phyloP scores from a whole-genome alignment of 2,113 vertebrate genomes.

The Eublepharis macularius region DNA sequence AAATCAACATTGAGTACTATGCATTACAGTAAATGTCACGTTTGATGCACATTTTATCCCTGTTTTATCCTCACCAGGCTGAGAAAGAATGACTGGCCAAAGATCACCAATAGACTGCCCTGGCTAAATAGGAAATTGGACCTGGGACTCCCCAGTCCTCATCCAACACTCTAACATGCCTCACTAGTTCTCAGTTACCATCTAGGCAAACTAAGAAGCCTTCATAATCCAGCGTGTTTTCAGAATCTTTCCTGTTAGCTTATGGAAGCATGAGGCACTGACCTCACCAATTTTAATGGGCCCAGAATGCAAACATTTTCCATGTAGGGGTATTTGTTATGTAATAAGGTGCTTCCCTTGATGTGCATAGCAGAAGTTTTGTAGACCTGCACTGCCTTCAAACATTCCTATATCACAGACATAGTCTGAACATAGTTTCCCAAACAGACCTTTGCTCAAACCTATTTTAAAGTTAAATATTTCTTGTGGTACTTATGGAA shows the following conservation, averaged over 20 bases:
- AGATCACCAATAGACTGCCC: no score
- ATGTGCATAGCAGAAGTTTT: background rate
- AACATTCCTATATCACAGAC: background rate
- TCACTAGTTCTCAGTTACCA: background rate
- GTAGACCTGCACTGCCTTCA: background rate
- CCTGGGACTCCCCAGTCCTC: no score
- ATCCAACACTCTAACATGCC: no score
- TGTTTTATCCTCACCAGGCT: no score
- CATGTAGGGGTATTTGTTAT: background rate
- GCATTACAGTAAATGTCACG: background rate
- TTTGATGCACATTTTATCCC: no score
- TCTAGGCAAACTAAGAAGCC: background rate
- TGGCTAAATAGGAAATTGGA: no score
- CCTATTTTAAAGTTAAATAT: background rate
- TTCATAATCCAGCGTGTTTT: background rate
- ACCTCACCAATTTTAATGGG: background rate
- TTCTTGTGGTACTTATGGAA: no score
- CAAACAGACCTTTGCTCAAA: background rate
- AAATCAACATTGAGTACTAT: background rate
- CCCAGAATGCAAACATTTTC: background rate
- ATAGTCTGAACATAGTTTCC: background rate
- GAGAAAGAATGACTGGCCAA: no score
- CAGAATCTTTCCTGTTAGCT: background rate
- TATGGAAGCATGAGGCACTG: background rate
- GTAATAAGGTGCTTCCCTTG: constrained; percentile 11